Conservation (phyloP, 2,113 vertebrate species). For the Pseudopipra pipra region DNA sequence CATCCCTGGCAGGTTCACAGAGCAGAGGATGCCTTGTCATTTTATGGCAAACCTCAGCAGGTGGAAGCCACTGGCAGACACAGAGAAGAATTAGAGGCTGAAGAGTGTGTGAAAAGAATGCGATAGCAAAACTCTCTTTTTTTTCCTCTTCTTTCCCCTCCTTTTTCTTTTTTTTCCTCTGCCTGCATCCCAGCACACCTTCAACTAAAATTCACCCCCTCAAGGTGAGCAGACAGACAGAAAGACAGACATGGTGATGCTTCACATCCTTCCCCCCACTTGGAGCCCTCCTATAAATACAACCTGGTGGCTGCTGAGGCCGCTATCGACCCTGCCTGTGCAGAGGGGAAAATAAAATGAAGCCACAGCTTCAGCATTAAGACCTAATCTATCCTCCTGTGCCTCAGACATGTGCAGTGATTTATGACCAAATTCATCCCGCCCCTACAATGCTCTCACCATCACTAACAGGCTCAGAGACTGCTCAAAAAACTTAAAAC, state of each 20-base stretch:
- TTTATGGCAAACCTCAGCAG: not conserved
- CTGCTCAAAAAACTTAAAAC: not conserved
- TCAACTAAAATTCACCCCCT: not conserved
- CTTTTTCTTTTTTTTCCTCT: not conserved
- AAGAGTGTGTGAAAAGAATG: not conserved
- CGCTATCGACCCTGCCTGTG: not conserved
- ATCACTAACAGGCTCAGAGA: not conserved
- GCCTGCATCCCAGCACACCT: not conserved
- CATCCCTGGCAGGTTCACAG: not conserved
- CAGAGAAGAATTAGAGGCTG: not conserved
- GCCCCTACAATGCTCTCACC: not conserved
- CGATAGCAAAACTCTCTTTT: not conserved
- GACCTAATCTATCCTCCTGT: slow-evolving; percentile 12
- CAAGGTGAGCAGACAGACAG: not conserved
- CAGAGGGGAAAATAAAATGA: not conserved
- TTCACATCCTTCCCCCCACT: not conserved
- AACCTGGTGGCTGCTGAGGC: not conserved
- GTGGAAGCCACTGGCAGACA: not conserved
- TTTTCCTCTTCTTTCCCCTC: no score
- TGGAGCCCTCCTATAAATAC: not conserved
- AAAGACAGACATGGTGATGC: not conserved
- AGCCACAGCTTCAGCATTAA: not conserved
- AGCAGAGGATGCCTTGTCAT: not conserved
- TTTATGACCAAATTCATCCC: not conserved
- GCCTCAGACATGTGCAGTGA: not conserved